These are phyloP conservation scores for Drosophila testacea DNA, from an alignment of 2,888 invertebrate genomes.

Conservation along the genomic window DNA sequence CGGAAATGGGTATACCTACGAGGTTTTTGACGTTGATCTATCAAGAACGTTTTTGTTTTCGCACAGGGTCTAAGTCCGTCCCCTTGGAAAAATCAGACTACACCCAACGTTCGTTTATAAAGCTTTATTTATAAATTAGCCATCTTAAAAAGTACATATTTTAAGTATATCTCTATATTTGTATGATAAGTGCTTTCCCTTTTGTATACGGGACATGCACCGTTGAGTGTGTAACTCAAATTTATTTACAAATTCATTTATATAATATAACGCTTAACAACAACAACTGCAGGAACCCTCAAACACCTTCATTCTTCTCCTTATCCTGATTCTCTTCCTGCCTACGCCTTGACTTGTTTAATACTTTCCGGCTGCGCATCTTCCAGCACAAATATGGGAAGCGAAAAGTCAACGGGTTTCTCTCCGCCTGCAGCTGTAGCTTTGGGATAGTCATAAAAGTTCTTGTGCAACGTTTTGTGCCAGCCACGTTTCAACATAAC, in stretches of 20 bases:
- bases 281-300: slow-evolving; percentile 7
- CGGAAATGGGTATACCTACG: too few species aligned
- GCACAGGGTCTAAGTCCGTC: too few species aligned
- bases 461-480: slow-evolving; percentile 60
- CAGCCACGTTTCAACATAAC: slow-evolving; percentile 90
- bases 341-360: slow-evolving; percentile 67
- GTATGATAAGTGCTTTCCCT: slow-evolving; percentile 31
- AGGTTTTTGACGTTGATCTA: too few species aligned
- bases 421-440: slow-evolving; percentile 55
- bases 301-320: too few species aligned
- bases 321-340: too few species aligned
- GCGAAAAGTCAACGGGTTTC: slow-evolving; percentile 82
- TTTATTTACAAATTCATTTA: slow-evolving; percentile 74
- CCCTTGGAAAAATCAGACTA: too few species aligned
- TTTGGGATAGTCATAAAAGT: slow-evolving; percentile 60
- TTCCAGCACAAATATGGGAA: slow-evolving; percentile 85
- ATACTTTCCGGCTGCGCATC: slow-evolving; percentile 70
- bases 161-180: slow-evolving; percentile 24
- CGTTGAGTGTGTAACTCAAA: slow-evolving; percentile 35
- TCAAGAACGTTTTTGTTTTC: too few species aligned
- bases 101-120: slow-evolving; percentile 53
- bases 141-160: slow-evolving; percentile 61
- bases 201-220: slow-evolving; percentile 19
- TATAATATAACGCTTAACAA: slow-evolving; percentile 60
- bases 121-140: slow-evolving; percentile 82